These are phyloP conservation scores for Tapirus indicus DNA, from an alignment of 2,797 vertebrate species.

Conservation along the genomic window DNA sequence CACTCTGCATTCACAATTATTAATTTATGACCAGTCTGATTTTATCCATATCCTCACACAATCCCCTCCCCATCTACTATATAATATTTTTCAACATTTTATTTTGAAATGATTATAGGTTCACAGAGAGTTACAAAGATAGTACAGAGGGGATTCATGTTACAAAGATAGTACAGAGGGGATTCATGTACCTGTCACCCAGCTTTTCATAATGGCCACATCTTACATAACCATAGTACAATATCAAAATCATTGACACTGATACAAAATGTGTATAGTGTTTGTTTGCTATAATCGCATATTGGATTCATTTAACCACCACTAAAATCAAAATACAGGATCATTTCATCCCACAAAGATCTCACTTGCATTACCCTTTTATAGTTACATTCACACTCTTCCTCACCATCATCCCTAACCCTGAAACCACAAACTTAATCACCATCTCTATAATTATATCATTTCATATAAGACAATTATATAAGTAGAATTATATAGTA, in stretches of 20 bases:
- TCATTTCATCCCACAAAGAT: neutral
- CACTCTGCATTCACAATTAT: neutral
- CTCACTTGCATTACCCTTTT: neutral
- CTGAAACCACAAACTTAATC: neutral
- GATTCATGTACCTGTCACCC: neutral
- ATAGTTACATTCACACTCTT: neutral
- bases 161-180: neutral
- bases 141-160: neutral
- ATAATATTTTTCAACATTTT: neutral
- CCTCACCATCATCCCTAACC: neutral
- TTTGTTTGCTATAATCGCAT: neutral
- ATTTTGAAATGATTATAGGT: neutral
- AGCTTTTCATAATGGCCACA: neutral
- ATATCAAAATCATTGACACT: neutral
- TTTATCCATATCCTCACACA: neutral
- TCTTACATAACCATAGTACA: neutral
- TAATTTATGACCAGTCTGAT: neutral
- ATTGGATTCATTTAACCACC: neutral
- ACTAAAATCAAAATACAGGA: neutral
- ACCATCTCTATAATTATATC: neutral
- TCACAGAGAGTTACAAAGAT: neutral
- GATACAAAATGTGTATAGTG: neutral
- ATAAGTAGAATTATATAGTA: neutral
- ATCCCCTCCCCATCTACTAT: neutral
- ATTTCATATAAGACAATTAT: neutral